These are phyloP conservation scores for Radopholus similis DNA, from an alignment of 1,140 invertebrate genomes.

Conservation along the genomic window DNA sequence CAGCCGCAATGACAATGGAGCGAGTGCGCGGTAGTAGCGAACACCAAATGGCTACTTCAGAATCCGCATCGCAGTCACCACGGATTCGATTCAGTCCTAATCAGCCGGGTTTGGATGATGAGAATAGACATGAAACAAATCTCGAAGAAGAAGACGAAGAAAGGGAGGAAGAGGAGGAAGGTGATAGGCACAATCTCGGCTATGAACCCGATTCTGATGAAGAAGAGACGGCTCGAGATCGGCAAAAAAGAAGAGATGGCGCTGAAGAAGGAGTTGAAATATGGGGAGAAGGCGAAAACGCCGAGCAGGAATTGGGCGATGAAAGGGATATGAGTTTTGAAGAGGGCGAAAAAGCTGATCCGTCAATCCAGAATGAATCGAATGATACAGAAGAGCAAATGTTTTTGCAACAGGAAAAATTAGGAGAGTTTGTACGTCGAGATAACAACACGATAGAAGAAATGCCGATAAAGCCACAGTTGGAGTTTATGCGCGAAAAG, in stretches of 20 bases:
- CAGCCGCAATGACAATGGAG: no score
- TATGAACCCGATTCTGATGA: slow-evolving; percentile 17
- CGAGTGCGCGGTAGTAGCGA: no score
- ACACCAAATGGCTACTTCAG: neutral
- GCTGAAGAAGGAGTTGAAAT: neutral
- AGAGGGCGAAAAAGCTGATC: neutral
- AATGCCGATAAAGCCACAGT: neutral
- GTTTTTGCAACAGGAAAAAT: no score
- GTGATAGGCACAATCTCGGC: slow-evolving; percentile 5
- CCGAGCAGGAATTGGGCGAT: neutral
- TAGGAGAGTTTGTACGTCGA: no score
- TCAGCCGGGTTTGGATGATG: neutral
- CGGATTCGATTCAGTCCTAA: slow-evolving; percentile 18
- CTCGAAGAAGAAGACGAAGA: slow-evolving; percentile 8
- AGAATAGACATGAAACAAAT: neutral
- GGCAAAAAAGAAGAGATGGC: neutral
- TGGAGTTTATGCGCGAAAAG: neutral
- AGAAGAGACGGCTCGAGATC: neutral
- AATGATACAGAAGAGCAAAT: neutral
- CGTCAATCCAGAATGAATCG: neutral
- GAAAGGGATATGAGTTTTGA: neutral
- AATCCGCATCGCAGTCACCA: neutral
- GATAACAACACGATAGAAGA: neutral
- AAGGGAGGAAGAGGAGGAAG: slow-evolving; percentile 5
- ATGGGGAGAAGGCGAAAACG: neutral